Percentiles rank a stretch among this genome's conserved stretches.
Evolutionary conservation across 2,113 vertebrate genomes (phyloP).

Genomic region (Sander lucioperca): DNA sequence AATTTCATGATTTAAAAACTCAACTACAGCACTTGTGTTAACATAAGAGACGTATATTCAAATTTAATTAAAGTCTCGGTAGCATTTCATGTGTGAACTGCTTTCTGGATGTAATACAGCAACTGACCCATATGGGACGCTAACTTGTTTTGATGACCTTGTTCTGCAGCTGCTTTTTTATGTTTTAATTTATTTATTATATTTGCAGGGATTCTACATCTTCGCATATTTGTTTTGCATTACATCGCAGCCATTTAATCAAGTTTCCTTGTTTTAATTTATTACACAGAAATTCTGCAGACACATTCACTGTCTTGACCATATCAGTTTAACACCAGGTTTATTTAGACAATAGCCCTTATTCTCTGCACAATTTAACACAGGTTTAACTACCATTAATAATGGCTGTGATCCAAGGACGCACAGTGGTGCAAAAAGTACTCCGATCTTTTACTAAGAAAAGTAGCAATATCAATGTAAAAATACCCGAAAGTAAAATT

Average conservation of each 20-base stretch:
- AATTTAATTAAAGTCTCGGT: not conserved
- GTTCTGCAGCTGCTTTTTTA: not conserved
- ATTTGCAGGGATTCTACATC: not conserved
- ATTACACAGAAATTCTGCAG: not conserved
- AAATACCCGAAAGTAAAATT: too few species aligned
- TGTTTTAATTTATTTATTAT: slow-evolving; percentile 39
- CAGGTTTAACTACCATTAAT: not conserved
- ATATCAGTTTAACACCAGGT: not conserved
- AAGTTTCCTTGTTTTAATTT: not conserved
- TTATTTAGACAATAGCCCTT: not conserved
- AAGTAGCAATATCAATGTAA: too few species aligned
- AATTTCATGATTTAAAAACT: not conserved
- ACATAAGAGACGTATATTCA: not conserved
- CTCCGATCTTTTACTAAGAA: too few species aligned
- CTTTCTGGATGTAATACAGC: not conserved
- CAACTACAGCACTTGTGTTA: slow-evolving; percentile 1
- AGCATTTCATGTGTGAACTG: too few species aligned
- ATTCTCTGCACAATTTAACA: not conserved
- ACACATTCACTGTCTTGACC: not conserved
- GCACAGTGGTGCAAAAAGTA: too few species aligned
- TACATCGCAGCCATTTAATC: not conserved
- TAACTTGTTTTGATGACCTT: not conserved
- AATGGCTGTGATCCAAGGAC: not conserved
- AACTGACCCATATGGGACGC: not conserved
- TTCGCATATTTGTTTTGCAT: not conserved